Evolutionary conservation across 2,888 invertebrate species (phyloP).

Genomic region (Auanema freiburgensis): DNA sequence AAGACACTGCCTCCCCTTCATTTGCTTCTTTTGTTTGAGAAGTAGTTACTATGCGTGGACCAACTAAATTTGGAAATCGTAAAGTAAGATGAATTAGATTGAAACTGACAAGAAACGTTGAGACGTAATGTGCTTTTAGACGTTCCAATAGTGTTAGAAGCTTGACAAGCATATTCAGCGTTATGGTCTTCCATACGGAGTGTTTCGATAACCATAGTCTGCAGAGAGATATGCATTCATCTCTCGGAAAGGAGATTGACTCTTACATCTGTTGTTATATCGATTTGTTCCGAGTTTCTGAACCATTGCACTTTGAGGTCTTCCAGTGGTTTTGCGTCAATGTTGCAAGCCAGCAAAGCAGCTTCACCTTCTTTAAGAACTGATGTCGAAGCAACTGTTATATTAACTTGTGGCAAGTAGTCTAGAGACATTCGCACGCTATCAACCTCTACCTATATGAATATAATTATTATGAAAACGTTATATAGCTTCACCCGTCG

Average conservation of each 20-base stretch:
- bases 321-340: constrained; percentile 58
- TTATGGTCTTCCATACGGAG: constrained; percentile 58
- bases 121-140: constrained; percentile 42
- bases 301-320: constrained; percentile 52
- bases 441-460: constrained; percentile 50
- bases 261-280: constrained; percentile 44
- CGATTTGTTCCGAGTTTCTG: constrained; percentile 33
- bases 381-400: constrained; percentile 46
- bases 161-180: constrained; percentile 47
- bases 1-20: constrained; percentile 50
- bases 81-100: neutral
- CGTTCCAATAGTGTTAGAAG: constrained; percentile 52
- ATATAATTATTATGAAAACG: neutral
- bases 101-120: constrained; percentile 51
- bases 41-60: constrained; percentile 52
- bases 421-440: constrained; percentile 47
- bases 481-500: neutral
- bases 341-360: constrained; percentile 53
- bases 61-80: constrained; percentile 35
- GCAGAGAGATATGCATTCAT: constrained; percentile 16
- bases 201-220: constrained; percentile 53
- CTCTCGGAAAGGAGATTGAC: too few species aligned
- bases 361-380: constrained; percentile 51
- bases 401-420: constrained; percentile 53
- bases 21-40: constrained; percentile 54